phyloP scores from a whole-genome alignment of 1,140 invertebrate genomes.

The Spodoptera litura region DNA sequence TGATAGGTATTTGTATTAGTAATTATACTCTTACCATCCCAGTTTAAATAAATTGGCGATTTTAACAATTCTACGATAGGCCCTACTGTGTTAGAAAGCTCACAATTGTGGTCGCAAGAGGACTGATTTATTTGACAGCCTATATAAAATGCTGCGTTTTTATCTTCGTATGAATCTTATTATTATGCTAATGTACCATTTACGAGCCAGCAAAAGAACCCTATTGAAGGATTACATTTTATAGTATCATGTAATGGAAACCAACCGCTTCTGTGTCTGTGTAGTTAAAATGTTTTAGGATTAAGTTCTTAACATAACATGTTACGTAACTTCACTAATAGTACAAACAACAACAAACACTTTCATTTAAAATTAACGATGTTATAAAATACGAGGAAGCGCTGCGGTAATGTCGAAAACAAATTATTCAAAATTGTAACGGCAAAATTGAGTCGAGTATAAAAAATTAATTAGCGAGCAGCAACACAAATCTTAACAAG shows the following conservation, averaged over 20 bases:
- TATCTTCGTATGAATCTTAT: constrained; percentile 36
- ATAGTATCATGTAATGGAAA: neutral
- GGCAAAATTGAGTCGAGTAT: constrained; percentile 26
- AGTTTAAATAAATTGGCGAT: too few relatives aligned
- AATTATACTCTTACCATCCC: too few relatives aligned
- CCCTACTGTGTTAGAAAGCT: too few relatives aligned
- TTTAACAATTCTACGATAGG: too few relatives aligned
- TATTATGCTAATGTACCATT: constrained; percentile 50
- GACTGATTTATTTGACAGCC: constrained; percentile 8
- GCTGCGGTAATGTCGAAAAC: neutral
- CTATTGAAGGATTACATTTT: constrained; percentile 45
- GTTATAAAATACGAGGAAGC: neutral
- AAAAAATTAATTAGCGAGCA: constrained; percentile 46
- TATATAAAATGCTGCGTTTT: constrained; percentile 24
- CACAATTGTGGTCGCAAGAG: too few relatives aligned
- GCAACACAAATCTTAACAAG: constrained; percentile 53
- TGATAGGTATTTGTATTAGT: too few relatives aligned
- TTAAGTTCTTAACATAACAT: too few relatives aligned
- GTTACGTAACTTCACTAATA: too few relatives aligned
- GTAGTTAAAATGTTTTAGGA: too few relatives aligned
- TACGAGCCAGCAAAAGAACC: constrained; percentile 32
- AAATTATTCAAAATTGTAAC: constrained; percentile 3
- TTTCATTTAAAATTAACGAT: neutral
- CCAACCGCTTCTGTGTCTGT: neutral
- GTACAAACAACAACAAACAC: neutral